phyloP scores from a whole-genome alignment of 1,140 invertebrate genomes.

The Parapsyche elsis region DNA sequence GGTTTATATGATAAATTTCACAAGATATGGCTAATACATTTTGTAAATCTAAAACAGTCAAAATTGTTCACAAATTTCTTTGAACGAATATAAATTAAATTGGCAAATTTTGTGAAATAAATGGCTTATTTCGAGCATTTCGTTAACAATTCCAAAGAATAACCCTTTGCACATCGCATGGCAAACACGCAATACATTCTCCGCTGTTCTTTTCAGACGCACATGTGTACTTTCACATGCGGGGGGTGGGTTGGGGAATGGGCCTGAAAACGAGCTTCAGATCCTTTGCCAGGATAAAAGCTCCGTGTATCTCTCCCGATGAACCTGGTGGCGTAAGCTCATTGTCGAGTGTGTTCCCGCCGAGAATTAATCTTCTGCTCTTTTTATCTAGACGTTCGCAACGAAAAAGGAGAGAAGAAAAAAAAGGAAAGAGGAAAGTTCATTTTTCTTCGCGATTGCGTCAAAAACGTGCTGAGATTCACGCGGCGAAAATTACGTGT shows the following conservation, averaged over 20 bases:
- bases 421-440: background rate
- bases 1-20: too few relatives aligned
- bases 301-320: background rate
- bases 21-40: too few relatives aligned
- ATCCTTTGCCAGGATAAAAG: constrained; percentile 14
- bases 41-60: too few relatives aligned
- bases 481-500: background rate
- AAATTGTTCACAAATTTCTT: too few relatives aligned
- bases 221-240: too few relatives aligned
- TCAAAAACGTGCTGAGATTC: constrained; percentile 25
- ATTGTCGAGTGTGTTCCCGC: constrained; percentile 16
- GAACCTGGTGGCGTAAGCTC: constrained; percentile 16
- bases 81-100: too few relatives aligned
- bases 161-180: too few relatives aligned
- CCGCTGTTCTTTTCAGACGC: too few relatives aligned
- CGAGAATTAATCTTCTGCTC: constrained; percentile 31
- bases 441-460: constrained; percentile 27
- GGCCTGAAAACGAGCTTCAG: constrained; percentile 16
- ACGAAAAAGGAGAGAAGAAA: background rate
- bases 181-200: too few relatives aligned
- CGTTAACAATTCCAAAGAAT: too few relatives aligned
- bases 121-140: too few relatives aligned
- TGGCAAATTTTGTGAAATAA: too few relatives aligned
- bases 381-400: constrained; percentile 14
- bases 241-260: background rate